Evolutionary conservation across 2,113 vertebrate genomes (phyloP).

Genomic region (Pycnonotus jocosus): DNA sequence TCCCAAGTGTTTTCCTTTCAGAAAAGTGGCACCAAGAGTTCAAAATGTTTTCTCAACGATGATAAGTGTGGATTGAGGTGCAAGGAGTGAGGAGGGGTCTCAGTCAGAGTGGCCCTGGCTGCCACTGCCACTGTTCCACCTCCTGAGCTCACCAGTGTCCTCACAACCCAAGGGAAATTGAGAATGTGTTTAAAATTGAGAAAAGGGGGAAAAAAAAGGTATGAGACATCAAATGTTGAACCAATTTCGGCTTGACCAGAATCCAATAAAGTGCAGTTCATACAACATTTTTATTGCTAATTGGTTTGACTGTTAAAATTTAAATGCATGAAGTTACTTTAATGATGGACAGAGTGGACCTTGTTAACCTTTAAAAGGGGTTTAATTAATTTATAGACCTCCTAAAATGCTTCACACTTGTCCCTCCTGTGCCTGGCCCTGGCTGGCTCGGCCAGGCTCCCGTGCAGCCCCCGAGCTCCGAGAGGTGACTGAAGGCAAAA

Average conservation of each 20-base stretch:
- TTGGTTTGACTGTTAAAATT: constrained; percentile 64
- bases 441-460: background rate
- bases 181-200: background rate
- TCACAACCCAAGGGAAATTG: background rate
- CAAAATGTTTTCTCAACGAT: rapidly evolving
- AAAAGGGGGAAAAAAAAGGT: background rate
- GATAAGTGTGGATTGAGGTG: background rate
- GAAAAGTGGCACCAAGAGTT: background rate
- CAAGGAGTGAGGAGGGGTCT: background rate
- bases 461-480: rapidly evolving
- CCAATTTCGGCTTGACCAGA: constrained; percentile 24
- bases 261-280: constrained; percentile 50
- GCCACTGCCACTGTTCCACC: rapidly evolving
- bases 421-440: background rate
- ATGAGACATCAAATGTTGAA: background rate
- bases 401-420: background rate
- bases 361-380: constrained; percentile 34
- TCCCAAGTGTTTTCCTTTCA: background rate
- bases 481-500: background rate
- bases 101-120: background rate
- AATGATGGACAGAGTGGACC: constrained; percentile 36
- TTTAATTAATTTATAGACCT: constrained; percentile 32
- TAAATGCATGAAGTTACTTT: constrained; percentile 53
- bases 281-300: constrained; percentile 59
- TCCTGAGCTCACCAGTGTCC: background rate